Evolutionary conservation across 2,113 vertebrate species (phyloP).

Genomic region (Scophthalmus maximus): DNA sequence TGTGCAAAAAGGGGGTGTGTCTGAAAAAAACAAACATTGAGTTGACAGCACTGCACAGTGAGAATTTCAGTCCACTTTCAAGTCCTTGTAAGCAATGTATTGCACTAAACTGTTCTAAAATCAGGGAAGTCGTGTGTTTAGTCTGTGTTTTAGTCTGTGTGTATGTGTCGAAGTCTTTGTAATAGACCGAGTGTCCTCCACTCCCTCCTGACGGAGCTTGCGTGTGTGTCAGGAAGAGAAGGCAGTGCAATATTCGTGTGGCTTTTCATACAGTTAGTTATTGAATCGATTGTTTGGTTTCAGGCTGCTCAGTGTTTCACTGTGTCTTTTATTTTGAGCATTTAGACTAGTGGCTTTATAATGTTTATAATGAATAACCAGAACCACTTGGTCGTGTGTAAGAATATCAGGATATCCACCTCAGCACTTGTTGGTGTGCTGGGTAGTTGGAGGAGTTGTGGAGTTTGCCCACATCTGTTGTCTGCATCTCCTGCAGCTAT

Average conservation of each 20-base stretch:
- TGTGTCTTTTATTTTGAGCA: not conserved
- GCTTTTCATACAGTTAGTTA: slow-evolving; percentile 4
- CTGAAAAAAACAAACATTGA: slow-evolving; percentile 52
- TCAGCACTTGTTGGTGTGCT: not conserved
- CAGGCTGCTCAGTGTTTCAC: not conserved
- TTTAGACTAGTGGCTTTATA: not conserved
- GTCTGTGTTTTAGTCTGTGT: slow-evolving; percentile 11
- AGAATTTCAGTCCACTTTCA: slow-evolving; percentile 22
- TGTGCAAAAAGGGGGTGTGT: slow-evolving; percentile 80
- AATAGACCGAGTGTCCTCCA: slow-evolving; percentile 8
- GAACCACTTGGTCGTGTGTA: not conserved
- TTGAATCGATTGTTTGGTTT: slow-evolving; percentile 15
- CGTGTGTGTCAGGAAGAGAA: slow-evolving; percentile 33
- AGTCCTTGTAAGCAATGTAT: slow-evolving; percentile 4
- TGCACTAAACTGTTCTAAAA: slow-evolving; percentile 20
- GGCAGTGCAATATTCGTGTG: slow-evolving; percentile 6
- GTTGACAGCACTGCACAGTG: slow-evolving; percentile 11
- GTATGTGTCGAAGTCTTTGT: not conserved
- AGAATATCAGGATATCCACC: not conserved
- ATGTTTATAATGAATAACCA: not conserved
- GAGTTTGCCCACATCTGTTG: slow-evolving; percentile 23
- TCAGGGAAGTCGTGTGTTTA: slow-evolving; percentile 31
- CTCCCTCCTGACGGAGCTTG: slow-evolving; percentile 18
- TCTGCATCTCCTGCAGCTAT: slow-evolving; percentile 6
- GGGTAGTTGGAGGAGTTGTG: not conserved